phyloP scores from a whole-genome alignment of 2,888 invertebrate species.

The Thecocarcelia acutangulata region DNA sequence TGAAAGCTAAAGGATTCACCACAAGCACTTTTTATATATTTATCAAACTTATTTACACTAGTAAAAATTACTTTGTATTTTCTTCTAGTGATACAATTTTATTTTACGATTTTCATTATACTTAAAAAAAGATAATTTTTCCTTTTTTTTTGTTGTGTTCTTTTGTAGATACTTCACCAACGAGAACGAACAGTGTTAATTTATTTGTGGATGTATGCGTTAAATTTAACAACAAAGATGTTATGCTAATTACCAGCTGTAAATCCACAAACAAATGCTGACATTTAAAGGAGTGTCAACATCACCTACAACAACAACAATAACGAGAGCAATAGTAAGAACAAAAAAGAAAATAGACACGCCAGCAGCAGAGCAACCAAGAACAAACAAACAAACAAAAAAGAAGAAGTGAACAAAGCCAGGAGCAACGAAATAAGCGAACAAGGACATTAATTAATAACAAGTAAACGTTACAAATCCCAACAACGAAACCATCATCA shows the following conservation, averaged over 20 bases:
- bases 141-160: conserved; percentile 14
- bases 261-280: conserved; percentile 70
- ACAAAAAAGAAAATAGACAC: not conserved
- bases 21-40: no score
- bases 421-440: conserved; percentile 8
- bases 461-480: conserved; percentile 66
- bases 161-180: conserved; percentile 33
- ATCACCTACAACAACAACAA: conserved; percentile 25
- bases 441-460: conserved; percentile 76
- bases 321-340: conserved; percentile 4
- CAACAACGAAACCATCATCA: conserved; percentile 45
- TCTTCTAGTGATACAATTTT: not conserved
- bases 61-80: no score
- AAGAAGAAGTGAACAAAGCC: conserved; percentile 2
- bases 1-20: no score
- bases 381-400: no score
- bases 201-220: conserved; percentile 40
- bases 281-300: conserved; percentile 69
- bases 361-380: conserved; percentile 5
- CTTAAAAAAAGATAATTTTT: not conserved
- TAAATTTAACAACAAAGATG: conserved; percentile 65
- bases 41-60: no score
- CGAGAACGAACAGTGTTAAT: conserved; percentile 40
- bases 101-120: conserved; percentile 12
- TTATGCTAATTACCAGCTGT: conserved; percentile 78